Evolutionary conservation across 2,797 vertebrate species (phyloP).

Genomic region (Falco biarmicus): DNA sequence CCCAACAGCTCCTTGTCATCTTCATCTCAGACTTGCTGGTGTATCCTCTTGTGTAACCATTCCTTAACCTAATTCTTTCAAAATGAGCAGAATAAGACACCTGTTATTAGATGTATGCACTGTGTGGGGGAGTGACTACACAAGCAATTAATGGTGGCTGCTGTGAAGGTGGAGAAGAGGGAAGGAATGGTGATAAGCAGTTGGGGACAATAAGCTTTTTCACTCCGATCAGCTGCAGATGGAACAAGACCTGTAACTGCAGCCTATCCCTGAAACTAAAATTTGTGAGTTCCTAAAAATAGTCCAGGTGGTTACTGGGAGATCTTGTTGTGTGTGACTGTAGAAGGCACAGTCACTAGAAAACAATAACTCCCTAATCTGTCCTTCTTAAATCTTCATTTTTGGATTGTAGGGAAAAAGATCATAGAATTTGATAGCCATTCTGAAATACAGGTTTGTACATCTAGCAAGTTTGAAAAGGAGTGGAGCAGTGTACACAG

Average conservation of each 20-base stretch:
- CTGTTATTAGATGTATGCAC: not conserved
- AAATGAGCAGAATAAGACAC: not conserved
- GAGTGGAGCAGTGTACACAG: not conserved
- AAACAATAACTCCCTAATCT: not conserved
- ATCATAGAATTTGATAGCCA: not conserved
- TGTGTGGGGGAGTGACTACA: not conserved
- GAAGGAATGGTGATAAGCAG: not conserved
- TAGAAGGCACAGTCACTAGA: not conserved
- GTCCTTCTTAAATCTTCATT: not conserved
- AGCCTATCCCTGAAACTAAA: not conserved
- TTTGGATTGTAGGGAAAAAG: not conserved
- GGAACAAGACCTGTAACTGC: not conserved
- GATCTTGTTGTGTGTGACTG: not conserved
- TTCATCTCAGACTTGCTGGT: not conserved
- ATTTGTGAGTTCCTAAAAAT: not conserved
- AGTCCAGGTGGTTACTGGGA: not conserved
- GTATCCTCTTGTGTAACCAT: not conserved
- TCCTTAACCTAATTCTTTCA: not conserved
- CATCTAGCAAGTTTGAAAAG: not conserved
- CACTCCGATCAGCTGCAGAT: not conserved
- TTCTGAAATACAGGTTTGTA: not conserved
- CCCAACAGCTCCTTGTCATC: not conserved
- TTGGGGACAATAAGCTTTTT: not conserved
- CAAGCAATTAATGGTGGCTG: not conserved
- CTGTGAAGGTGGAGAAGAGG: not conserved